phyloP scores from a whole-genome alignment of 2,888 invertebrate species.

The Malthinus flaveolus region DNA sequence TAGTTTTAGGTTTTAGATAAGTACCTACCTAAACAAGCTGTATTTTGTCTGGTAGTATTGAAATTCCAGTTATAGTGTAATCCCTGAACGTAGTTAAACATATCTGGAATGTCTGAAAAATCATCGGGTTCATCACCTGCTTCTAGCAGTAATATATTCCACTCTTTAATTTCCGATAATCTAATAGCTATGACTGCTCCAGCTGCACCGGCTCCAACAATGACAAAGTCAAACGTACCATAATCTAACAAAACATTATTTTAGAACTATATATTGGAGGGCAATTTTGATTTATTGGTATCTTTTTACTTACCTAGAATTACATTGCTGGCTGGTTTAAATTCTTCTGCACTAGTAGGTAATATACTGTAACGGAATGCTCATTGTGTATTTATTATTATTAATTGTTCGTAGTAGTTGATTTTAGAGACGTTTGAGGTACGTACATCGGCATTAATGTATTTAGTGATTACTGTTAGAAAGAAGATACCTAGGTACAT shows the following conservation, averaged over 20 bases:
- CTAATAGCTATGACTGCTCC: slow-evolving; percentile 68
- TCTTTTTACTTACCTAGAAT: neutral
- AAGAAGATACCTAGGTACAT: too few relatives aligned
- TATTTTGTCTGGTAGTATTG: slow-evolving; percentile 13
- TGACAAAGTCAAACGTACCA: slow-evolving; percentile 65
- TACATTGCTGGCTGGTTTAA: neutral
- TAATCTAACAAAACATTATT: too few relatives aligned
- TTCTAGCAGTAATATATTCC: slow-evolving; percentile 68
- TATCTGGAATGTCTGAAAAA: slow-evolving; percentile 15
- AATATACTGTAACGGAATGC: slow-evolving; percentile 7
- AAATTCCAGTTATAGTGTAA: slow-evolving; percentile 19
- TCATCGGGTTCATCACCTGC: slow-evolving; percentile 54
- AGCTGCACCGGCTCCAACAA: slow-evolving; percentile 68
- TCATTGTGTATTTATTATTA: neutral
- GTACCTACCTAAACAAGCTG: slow-evolving; percentile 13
- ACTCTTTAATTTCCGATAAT: slow-evolving; percentile 66
- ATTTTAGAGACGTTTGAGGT: neutral
- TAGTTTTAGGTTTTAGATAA: neutral
- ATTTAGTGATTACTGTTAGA: too few relatives aligned
- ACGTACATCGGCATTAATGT: too few relatives aligned
- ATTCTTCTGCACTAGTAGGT: neutral
- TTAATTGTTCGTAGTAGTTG: slow-evolving; percentile 5
- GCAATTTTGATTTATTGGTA: neutral
- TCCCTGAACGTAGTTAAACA: slow-evolving; percentile 18
- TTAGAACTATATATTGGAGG: neutral